Conservation (phyloP, 2,888 invertebrate genomes). For the Empis stercorea region DNA sequence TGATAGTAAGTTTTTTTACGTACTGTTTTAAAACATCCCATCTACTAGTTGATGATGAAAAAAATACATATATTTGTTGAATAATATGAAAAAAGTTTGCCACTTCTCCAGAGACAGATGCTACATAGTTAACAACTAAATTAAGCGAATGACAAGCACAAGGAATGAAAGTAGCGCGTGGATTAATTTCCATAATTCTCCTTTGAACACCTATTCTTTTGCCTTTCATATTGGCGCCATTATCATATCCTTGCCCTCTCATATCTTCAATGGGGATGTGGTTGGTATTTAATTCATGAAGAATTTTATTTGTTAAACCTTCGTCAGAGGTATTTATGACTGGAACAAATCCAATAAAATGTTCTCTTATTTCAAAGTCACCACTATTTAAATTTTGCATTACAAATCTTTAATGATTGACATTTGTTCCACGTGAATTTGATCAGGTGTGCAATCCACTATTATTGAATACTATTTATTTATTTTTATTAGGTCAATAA, state of each 20-base stretch:
- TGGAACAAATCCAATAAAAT: neutral
- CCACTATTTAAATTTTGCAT: neutral
- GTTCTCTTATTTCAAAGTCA: neutral
- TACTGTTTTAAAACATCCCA: neutral
- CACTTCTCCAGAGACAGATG: neutral
- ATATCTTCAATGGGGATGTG: slow-evolving; percentile 1
- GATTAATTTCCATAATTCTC: neutral
- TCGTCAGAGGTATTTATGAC: neutral
- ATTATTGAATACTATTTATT: neutral
- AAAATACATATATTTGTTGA: neutral
- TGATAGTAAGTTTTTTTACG: neutral
- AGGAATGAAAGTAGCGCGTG: neutral
- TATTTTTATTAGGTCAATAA: neutral
- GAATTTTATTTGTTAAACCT: slow-evolving; percentile 1
- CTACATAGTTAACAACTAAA: neutral
- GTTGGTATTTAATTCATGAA: slow-evolving; percentile 1
- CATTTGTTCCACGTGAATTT: neutral
- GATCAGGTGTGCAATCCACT: neutral
- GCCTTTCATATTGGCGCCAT: neutral
- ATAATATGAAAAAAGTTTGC: neutral
- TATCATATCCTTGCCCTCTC: slow-evolving; percentile 1
- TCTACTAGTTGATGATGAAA: neutral
- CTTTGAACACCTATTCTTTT: neutral
- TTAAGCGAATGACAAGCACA: neutral
- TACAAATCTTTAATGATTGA: neutral